Evolutionary conservation across 92 coral and sea anemone genomes (phyloP).

Genomic region (Muricea muricata): DNA sequence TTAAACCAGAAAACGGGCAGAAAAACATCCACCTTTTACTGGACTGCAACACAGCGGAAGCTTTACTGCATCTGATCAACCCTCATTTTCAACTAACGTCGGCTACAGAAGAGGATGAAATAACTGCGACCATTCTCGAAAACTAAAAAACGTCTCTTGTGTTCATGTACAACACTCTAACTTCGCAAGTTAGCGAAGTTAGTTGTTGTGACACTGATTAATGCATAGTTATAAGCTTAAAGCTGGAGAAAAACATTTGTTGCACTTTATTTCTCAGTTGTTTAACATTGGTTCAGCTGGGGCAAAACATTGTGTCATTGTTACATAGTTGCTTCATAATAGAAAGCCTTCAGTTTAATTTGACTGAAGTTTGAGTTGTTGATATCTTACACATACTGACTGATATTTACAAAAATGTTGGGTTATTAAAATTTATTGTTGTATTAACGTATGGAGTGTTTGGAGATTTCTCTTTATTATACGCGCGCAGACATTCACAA

Average conservation of each 20-base stretch:
- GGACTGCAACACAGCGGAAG: not conserved
- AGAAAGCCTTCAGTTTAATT: not conserved
- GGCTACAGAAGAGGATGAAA: constrained; percentile 1
- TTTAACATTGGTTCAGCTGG: not conserved
- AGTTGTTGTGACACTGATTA: not conserved
- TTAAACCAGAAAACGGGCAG: constrained; percentile 24
- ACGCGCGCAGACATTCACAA: not conserved
- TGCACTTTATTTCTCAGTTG: constrained; percentile 2
- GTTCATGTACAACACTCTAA: constrained; percentile 59
- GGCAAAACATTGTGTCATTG: not conserved
- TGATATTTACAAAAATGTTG: constrained; percentile 11
- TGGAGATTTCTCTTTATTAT: not conserved
- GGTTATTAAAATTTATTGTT: constrained; percentile 4
- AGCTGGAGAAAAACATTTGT: not conserved
- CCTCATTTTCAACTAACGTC: not conserved
- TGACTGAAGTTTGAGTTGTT: not conserved
- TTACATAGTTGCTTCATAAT: not conserved
- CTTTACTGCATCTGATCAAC: not conserved
- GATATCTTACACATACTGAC: not conserved
- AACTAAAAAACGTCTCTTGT: constrained; percentile 39
- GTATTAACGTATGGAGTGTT: not conserved
- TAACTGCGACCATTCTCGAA: constrained; percentile 54
- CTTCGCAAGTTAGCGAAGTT: constrained; percentile 58
- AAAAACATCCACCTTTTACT: not conserved
- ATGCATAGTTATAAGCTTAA: not conserved